phyloP scores from a whole-genome alignment of 1,140 invertebrate species.

The Panagrolaimus sp. region DNA sequence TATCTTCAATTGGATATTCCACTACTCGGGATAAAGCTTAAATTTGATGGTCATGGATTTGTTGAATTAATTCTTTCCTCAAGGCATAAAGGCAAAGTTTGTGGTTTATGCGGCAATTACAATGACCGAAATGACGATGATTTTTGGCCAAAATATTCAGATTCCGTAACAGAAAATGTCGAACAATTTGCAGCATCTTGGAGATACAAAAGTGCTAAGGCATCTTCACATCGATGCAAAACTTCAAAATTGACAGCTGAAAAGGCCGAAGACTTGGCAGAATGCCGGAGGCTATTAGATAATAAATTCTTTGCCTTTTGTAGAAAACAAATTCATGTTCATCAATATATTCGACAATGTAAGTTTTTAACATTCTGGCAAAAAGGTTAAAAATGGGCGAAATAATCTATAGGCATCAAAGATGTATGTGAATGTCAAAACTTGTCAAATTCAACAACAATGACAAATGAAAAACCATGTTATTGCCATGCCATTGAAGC shows the following conservation, averaged over 20 bases:
- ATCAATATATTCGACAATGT: neutral
- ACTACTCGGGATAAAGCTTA: neutral
- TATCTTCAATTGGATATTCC: neutral
- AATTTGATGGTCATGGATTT: neutral
- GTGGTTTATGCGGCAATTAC: slow-evolving; percentile 1
- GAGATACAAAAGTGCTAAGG: neutral
- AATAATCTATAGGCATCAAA: neutral
- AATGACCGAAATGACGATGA: neutral
- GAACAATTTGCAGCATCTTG: neutral
- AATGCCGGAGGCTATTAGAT: neutral
- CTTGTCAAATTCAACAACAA: neutral
- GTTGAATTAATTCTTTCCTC: neutral
- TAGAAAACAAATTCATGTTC: neutral
- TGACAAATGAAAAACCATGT: neutral
- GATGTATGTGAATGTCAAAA: slow-evolving; percentile 4
- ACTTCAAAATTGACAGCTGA: neutral
- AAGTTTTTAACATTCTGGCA: no score
- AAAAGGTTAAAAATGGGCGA: no score
- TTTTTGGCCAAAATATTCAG: neutral
- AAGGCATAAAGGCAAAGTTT: slow-evolving; percentile 5
- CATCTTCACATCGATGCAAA: neutral
- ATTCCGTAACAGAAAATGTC: neutral
- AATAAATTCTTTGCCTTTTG: neutral
- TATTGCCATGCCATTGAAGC: neutral
- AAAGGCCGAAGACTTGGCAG: neutral